A percentile compares a stretch with the other conserved stretches of the same genome.
Conservation (phyloP, 2,888 invertebrate species). For the Sminthurinus aureus region DNA sequence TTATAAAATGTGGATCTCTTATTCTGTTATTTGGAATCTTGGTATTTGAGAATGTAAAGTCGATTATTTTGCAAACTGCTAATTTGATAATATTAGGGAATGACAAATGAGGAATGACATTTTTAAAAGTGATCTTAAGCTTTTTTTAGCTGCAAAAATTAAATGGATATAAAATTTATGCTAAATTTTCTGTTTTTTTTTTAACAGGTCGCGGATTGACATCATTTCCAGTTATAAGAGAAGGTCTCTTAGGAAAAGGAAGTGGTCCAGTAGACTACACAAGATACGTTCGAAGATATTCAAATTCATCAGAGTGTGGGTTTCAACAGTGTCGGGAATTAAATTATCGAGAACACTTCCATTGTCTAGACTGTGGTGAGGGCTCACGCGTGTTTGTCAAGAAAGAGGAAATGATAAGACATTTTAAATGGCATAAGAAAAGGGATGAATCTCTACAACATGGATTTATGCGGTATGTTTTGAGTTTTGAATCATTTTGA, state of each 20-base stretch:
- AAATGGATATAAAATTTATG: slow-evolving; percentile 7
- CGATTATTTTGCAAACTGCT: too few species aligned
- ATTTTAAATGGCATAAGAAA: slow-evolving; percentile 99
- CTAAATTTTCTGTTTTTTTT: neutral
- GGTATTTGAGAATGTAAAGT: too few species aligned
- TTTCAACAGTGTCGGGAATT: slow-evolving; percentile 85
- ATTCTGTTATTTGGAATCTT: neutral
- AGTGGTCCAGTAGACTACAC: slow-evolving; percentile 73
- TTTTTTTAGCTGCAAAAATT: neutral
- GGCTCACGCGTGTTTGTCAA: slow-evolving; percentile 86
- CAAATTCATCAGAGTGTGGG: slow-evolving; percentile 78
- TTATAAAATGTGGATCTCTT: neutral
- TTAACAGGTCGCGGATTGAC: slow-evolving; percentile 56
- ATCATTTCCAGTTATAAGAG: slow-evolving; percentile 59
- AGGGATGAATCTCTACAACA: slow-evolving; percentile 95
- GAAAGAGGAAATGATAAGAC: slow-evolving; percentile 98
- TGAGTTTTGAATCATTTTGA: neutral
- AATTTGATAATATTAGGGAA: too few species aligned
- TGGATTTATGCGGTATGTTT: slow-evolving; percentile 78
- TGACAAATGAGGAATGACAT: too few species aligned
- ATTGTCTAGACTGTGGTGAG: slow-evolving; percentile 80
- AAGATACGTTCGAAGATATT: slow-evolving; percentile 85
- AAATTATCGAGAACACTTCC: slow-evolving; percentile 94
- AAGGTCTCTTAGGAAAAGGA: slow-evolving; percentile 60
- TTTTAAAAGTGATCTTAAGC: neutral